Evolutionary conservation across 2,113 vertebrate species (phyloP), one percentile per base, ranked within the genome.

Genomic region (Chloropsis hardwickii): DNA sequence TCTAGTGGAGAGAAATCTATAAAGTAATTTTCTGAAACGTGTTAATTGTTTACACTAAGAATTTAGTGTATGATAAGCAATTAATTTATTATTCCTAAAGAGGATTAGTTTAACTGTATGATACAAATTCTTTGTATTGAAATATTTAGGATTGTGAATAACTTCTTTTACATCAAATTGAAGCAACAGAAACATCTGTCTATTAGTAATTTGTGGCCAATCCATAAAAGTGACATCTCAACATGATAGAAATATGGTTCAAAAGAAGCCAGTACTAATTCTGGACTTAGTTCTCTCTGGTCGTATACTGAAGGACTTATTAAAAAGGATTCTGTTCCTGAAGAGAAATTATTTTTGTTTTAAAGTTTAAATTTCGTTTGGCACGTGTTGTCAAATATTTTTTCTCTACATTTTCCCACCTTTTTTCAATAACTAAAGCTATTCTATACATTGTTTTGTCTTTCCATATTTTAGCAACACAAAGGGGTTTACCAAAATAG

Each of bases 1-100:
- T 97, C 98, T 98, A 97, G 98, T 98, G 98, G 98, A 97, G 50
- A 96, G 70, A 96, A 64, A 27, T 37, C 10, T 82, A 44, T 48
- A 94, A 64, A 39, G 37, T 58, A 2, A 1, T 78, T 60, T 87
- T 81, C 67, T 31, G 28, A 66, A 64, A 93, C 16, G 4, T 7
- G 7, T 39, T 37, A 42, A n/a, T 4, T 60, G 23, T 29, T 81
- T 45, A 44, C 15, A 5, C 6, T 62, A 60, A 35, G 11, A 73
- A 44, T 51, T 48, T 62, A 29, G 14, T 56, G 12, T 51, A 57
- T 45, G 8, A 84, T 50, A 81, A 65, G 6, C 3, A 72, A 58
- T 42, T 37, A 1, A 4, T 66, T 90, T 54, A 64, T 50, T 51
- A 35, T 57, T 87, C 24, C 7, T 62, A 39, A 64, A 58, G 6